Conservation (phyloP, 2,888 invertebrate species). For the Dendrolimus pini region DNA sequence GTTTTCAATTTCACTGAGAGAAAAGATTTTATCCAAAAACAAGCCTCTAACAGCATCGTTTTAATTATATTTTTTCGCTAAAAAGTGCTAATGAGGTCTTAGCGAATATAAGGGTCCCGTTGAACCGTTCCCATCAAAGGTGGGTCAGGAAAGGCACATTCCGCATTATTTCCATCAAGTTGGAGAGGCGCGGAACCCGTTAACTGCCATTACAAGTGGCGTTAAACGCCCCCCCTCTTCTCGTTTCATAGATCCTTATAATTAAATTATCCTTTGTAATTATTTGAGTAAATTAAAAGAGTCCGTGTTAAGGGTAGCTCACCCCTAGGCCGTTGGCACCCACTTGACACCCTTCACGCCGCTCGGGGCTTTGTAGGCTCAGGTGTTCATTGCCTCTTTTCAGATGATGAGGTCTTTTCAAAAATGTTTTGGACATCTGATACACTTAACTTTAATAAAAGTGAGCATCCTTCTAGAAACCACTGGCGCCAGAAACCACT, state of each 20-base stretch:
- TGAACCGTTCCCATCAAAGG: not conserved
- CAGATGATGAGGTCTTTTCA: no score
- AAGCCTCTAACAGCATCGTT: no score
- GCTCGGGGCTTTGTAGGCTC: no score
- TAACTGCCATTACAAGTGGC: not conserved
- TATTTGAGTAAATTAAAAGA: slow-evolving; percentile 4
- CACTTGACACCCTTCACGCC: not conserved
- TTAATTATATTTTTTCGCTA: no score
- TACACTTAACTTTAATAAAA: no score
- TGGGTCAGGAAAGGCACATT: not conserved
- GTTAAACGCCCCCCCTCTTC: not conserved
- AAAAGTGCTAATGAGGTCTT: not conserved
- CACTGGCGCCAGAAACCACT: no score
- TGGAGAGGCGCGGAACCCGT: not conserved
- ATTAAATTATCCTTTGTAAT: slow-evolving; percentile 4
- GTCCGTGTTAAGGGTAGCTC: not conserved
- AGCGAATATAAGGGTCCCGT: not conserved
- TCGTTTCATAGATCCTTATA: slow-evolving; percentile 2
- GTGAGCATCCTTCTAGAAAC: no score
- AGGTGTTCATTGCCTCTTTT: no score
- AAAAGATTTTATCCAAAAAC: no score
- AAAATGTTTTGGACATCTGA: no score
- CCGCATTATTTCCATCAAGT: not conserved
- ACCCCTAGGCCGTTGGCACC: not conserved
- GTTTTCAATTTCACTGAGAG: no score